Evolutionary conservation across 2,797 vertebrate genomes (phyloP).

Genomic region (Nasua narica): DNA sequence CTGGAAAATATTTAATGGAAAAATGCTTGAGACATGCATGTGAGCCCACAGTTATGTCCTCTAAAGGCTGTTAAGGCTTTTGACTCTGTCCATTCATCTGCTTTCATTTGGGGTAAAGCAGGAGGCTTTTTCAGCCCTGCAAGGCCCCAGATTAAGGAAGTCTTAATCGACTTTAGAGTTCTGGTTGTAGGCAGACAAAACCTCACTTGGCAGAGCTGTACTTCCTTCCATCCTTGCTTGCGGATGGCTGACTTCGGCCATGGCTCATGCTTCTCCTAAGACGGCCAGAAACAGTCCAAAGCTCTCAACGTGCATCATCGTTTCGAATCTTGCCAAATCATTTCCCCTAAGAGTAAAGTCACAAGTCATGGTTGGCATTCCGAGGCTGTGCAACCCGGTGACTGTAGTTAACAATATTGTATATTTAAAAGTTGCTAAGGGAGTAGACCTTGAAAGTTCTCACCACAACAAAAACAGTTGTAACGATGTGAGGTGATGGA

Average conservation of each 20-base stretch:
- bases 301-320: background rate
- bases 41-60: background rate
- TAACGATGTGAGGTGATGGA: background rate
- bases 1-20: constrained; percentile 42
- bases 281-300: background rate
- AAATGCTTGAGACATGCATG: constrained; percentile 28
- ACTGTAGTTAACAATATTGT: background rate
- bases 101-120: background rate
- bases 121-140: constrained; percentile 20
- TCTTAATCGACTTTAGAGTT: constrained; percentile 7
- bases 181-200: background rate
- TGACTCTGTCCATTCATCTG: background rate
- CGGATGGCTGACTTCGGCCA: background rate
- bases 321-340: background rate
- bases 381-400: background rate
- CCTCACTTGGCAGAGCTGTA: background rate
- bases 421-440: background rate
- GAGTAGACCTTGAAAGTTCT: background rate
- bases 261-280: background rate
- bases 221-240: background rate
- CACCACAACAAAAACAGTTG: background rate
- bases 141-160: background rate
- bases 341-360: background rate
- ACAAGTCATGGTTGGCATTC: background rate
- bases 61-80: background rate